Evolutionary conservation across 2,113 vertebrate genomes (phyloP).

Genomic region (Rissa tridactyla): DNA sequence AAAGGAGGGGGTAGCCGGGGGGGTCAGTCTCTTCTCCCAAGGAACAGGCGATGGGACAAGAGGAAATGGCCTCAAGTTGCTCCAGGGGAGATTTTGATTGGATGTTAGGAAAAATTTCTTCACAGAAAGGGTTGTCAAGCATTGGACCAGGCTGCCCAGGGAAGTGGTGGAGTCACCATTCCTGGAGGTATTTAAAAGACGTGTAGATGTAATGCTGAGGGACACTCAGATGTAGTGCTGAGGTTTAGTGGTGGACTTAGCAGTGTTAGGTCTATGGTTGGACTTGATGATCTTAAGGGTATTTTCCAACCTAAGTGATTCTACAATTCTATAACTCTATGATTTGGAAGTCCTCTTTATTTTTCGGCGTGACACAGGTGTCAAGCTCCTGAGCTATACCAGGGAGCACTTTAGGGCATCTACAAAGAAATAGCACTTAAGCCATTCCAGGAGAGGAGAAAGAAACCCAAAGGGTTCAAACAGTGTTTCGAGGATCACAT

Average conservation of each 20-base stretch:
- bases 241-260: background rate
- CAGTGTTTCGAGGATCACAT: background rate
- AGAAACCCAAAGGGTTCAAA: background rate
- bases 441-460: background rate
- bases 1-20: too few relatives aligned
- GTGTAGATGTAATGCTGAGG: accelerated
- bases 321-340: background rate
- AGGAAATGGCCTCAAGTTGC: too few relatives aligned
- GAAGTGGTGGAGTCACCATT: accelerated
- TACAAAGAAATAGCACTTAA: background rate
- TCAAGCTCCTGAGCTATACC: background rate
- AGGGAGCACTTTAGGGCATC: background rate
- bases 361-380: background rate
- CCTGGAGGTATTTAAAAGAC: accelerated
- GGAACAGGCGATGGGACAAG: too few relatives aligned
- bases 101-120: too few relatives aligned
- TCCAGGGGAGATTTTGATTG: too few relatives aligned
- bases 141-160: background rate
- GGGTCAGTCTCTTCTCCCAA: too few relatives aligned
- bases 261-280: accelerated
- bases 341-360: background rate
- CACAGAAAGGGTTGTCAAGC: accelerated
- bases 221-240: background rate
- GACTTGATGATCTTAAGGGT: background rate
- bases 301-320: background rate